Evolutionary conservation across 1,140 invertebrate genomes (phyloP).

Genomic region (Eupristina koningsbergeri): DNA sequence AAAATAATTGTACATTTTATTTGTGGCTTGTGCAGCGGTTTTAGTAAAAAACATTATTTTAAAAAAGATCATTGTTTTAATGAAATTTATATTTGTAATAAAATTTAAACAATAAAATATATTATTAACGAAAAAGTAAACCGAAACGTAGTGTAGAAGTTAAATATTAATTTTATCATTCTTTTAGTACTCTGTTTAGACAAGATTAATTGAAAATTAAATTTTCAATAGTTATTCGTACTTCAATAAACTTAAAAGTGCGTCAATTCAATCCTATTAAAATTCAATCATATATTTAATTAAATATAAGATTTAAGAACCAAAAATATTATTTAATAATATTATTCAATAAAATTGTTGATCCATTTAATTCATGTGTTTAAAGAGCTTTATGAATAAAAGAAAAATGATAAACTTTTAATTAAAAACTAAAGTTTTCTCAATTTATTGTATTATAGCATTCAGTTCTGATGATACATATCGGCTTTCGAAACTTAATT

Average conservation of each 20-base stretch:
- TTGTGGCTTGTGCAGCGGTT: neutral
- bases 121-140: neutral
- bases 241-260: too few relatives aligned
- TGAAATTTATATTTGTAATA: neutral
- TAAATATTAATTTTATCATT: neutral
- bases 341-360: too few relatives aligned
- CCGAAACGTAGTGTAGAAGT: neutral
- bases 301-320: too few relatives aligned
- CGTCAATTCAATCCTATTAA: too few relatives aligned
- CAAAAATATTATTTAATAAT: too few relatives aligned
- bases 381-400: too few relatives aligned
- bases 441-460: neutral
- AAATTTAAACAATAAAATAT: neutral
- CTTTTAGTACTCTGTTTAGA: too few relatives aligned
- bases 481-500: neutral
- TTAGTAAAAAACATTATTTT: neutral
- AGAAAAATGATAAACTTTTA: neutral
- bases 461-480: neutral
- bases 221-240: too few relatives aligned
- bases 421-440: neutral
- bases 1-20: neutral
- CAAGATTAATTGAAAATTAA: too few relatives aligned
- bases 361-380: too few relatives aligned
- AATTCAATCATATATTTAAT: too few relatives aligned
- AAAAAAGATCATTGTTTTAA: too few relatives aligned